Conservation (phyloP, 92 coral and sea anemone genomes). For the Epizoanthus fatuus region DNA sequence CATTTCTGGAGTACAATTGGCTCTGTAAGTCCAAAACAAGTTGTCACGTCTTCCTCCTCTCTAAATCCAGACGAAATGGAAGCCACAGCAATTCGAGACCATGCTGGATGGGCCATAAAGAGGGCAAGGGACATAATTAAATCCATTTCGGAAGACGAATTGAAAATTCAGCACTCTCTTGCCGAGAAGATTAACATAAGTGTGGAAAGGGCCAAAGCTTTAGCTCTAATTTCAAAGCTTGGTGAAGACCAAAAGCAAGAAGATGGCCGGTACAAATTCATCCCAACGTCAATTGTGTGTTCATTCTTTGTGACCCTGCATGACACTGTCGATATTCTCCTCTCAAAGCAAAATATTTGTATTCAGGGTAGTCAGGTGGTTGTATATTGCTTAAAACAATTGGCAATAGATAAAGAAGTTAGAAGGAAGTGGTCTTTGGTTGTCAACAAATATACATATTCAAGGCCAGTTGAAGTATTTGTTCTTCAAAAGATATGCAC, state of each 20-base stretch:
- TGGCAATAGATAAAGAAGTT: conserved; percentile 13
- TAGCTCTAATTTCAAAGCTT: no score
- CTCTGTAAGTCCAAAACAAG: neutral
- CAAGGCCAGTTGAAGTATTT: conserved; percentile 34
- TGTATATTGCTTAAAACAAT: conserved; percentile 16
- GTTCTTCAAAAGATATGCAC: conserved; percentile 57
- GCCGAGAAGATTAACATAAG: no score
- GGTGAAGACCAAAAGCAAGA: no score
- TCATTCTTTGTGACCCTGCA: no score
- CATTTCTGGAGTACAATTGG: conserved; percentile 33
- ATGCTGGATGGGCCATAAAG: conserved; percentile 56
- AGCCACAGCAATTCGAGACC: conserved; percentile 25
- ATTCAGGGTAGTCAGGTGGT: conserved; percentile 7
- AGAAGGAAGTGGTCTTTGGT: conserved; percentile 30
- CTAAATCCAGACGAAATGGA: neutral
- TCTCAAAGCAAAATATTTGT: no score
- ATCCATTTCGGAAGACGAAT: no score
- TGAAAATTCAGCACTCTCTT: no score
- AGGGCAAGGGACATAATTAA: no score
- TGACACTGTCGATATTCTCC: no score
- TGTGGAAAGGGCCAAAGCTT: no score
- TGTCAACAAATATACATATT: conserved; percentile 17
- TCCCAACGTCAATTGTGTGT: no score
- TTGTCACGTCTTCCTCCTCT: neutral
- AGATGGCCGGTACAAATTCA: no score